These are phyloP conservation scores for Arion vulgaris DNA, from an alignment of 1,140 invertebrate genomes.

Conservation along the genomic window DNA sequence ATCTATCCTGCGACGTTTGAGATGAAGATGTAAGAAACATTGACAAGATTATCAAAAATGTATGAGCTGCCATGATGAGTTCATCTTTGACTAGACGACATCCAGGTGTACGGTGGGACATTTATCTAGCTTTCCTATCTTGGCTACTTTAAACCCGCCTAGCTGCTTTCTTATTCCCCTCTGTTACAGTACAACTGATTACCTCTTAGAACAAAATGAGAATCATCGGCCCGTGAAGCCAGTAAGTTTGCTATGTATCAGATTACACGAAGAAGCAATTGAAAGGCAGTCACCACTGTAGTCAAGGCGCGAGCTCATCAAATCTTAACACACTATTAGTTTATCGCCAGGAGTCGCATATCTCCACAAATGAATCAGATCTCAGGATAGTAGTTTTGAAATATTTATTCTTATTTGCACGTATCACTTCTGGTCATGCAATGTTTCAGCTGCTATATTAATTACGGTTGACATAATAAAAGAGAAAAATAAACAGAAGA, in stretches of 20 bases:
- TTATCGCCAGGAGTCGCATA: neutral
- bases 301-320: neutral
- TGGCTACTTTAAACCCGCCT: neutral
- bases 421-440: neutral
- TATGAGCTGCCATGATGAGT: too few species aligned
- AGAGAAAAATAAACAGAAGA: neutral
- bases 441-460: neutral
- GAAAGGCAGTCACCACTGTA: neutral
- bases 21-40: too few species aligned
- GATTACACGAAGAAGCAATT: slow-evolving; percentile 2
- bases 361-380: neutral
- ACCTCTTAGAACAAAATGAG: neutral
- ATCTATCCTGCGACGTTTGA: too few species aligned
- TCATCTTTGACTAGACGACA: too few species aligned
- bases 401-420: neutral
- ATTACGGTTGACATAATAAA: neutral
- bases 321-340: neutral
- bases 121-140: neutral
- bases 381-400: neutral
- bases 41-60: too few species aligned
- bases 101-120: too few species aligned
- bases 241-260: neutral
- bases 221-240: neutral
- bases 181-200: neutral
- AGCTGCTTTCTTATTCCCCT: neutral